Conservation (phyloP, 2,113 vertebrate species). For the Puma concolor region DNA sequence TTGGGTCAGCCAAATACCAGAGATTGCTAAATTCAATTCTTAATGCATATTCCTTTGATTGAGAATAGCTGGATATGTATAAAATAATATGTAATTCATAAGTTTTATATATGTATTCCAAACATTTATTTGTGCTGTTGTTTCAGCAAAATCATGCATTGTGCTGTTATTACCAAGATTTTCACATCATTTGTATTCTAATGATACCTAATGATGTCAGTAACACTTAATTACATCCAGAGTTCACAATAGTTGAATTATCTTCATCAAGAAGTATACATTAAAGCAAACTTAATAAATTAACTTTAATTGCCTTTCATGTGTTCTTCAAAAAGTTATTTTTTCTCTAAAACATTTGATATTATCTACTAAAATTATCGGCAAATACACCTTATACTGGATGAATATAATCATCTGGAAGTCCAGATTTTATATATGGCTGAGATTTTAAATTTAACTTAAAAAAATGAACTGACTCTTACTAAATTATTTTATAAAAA, state of each 20-base stretch:
- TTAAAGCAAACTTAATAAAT: neutral
- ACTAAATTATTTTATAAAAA: neutral
- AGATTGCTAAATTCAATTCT: neutral
- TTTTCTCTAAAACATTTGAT: conserved; percentile 1
- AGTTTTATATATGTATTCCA: neutral
- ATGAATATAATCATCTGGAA: neutral
- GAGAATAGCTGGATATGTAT: neutral
- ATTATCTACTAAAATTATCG: neutral
- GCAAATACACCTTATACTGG: neutral
- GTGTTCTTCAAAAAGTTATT: neutral
- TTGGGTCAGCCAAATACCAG: neutral
- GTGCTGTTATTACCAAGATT: neutral
- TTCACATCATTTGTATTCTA: neutral
- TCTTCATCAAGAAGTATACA: neutral
- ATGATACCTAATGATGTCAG: neutral
- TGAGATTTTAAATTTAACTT: conserved; percentile 11
- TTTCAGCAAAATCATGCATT: neutral
- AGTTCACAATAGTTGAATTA: neutral
- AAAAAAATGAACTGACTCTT: neutral
- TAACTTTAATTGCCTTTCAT: neutral
- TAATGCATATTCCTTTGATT: neutral
- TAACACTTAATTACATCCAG: neutral
- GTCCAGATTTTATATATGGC: neutral
- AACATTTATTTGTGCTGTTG: neutral
- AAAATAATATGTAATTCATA: neutral